These are phyloP conservation scores for Nemurella pictetii DNA, from an alignment of 2,888 invertebrate species.

Conservation along the genomic window DNA sequence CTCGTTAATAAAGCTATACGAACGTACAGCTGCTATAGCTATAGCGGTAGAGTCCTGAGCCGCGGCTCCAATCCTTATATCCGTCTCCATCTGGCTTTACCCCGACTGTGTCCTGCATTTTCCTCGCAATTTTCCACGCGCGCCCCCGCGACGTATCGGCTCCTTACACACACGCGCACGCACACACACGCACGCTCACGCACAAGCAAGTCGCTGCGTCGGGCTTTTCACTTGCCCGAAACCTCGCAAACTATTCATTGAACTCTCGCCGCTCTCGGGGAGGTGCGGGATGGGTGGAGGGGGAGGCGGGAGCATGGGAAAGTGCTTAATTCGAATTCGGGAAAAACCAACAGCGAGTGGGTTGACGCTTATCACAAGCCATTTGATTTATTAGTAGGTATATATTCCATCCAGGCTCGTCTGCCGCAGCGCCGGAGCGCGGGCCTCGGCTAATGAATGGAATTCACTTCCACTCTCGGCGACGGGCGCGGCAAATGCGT, in stretches of 20 bases:
- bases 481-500: not conserved
- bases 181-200: not conserved
- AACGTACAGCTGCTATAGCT: not conserved
- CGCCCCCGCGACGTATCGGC: too few relatives aligned
- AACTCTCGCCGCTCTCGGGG: not conserved
- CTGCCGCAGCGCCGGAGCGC: not conserved
- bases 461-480: not conserved
- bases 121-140: too few relatives aligned
- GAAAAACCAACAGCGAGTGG: not conserved
- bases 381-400: not conserved
- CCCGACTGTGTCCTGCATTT: not conserved
- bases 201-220: too few relatives aligned
- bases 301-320: not conserved
- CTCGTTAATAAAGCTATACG: constrained; percentile 32
- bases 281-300: too few relatives aligned
- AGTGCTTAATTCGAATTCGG: not conserved
- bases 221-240: not conserved
- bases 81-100: not conserved
- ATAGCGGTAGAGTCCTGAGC: not conserved
- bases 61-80: not conserved
- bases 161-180: not conserved
- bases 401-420: not conserved
- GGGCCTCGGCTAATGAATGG: not conserved
- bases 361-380: not conserved
- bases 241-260: not conserved